phyloP scores from a whole-genome alignment of 2,113 vertebrate genomes.

The Sinocyclocheilus anophthalmus region DNA sequence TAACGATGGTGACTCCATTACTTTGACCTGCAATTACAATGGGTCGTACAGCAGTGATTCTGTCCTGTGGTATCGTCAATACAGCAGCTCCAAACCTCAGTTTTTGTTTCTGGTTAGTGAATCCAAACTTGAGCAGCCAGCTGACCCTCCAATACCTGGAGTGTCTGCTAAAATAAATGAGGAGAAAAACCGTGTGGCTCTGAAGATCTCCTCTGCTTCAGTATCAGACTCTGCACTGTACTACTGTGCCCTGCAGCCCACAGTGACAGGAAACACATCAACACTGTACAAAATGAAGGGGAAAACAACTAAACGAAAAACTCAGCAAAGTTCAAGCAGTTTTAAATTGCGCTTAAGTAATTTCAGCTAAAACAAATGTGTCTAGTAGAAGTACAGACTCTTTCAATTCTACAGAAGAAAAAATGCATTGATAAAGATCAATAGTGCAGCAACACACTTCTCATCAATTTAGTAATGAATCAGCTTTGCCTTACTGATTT shows the following conservation, averaged over 20 bases:
- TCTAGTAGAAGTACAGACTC: background rate
- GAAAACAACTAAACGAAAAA: background rate
- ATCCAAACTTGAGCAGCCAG: background rate
- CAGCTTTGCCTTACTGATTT: too few relatives aligned
- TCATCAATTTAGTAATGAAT: too few relatives aligned
- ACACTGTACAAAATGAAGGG: background rate
- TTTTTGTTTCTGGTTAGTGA: conserved; percentile 27
- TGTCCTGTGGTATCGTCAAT: conserved; percentile 44
- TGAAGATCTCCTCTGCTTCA: conserved; percentile 38
- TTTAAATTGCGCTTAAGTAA: background rate
- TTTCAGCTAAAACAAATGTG: background rate
- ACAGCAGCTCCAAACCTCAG: conserved; percentile 27
- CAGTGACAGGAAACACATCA: background rate
- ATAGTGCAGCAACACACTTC: too few relatives aligned
- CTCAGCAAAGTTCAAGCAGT: background rate
- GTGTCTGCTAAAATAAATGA: conserved; percentile 3
- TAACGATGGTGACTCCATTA: background rate
- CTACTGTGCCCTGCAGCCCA: background rate
- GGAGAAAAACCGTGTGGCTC: conserved; percentile 10
- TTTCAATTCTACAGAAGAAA: too few relatives aligned
- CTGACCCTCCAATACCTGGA: background rate
- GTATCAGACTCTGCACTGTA: conserved; percentile 24
- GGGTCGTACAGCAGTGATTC: background rate
- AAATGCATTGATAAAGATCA: too few relatives aligned
- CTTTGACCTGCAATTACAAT: background rate